Percentiles rank a stretch among this genome's conserved stretches.
phyloP scores from a whole-genome alignment of 2,888 invertebrate genomes.

The Conus canariensis region DNA sequence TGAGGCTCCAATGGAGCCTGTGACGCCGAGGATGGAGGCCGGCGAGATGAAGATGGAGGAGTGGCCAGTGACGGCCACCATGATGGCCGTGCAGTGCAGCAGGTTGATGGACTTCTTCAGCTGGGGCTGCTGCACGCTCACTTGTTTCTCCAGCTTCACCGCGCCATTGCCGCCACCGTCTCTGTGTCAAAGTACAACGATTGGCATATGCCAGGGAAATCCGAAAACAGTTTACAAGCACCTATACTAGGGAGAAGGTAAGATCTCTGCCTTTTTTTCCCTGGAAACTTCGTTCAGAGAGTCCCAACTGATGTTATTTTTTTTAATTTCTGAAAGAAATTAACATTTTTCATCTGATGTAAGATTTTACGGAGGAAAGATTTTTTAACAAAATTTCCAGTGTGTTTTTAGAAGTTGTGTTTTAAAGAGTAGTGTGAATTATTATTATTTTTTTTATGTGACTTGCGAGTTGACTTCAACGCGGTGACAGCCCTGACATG shows the following conservation, averaged over 20 bases:
- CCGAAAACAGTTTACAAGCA: background rate
- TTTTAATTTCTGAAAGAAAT: too few species aligned
- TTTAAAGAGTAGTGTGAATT: too few species aligned
- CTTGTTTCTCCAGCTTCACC: too few species aligned
- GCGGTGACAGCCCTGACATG: too few species aligned
- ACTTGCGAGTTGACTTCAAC: too few species aligned
- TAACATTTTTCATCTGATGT: too few species aligned
- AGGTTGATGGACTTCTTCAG: slow-evolving; percentile 70
- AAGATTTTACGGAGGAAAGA: too few species aligned
- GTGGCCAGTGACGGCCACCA: slow-evolving; percentile 71
- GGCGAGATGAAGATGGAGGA: slow-evolving; percentile 94
- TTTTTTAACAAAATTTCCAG: too few species aligned
- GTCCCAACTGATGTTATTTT: too few species aligned
- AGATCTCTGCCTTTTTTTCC: background rate
- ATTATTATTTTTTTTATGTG: too few species aligned
- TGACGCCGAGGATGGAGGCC: slow-evolving; percentile 90
- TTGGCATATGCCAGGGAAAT: background rate
- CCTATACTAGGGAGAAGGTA: background rate
- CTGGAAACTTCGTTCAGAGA: too few species aligned
- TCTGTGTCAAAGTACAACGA: background rate
- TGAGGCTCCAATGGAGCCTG: slow-evolving; percentile 95
- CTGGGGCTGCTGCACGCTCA: slow-evolving; percentile 18
- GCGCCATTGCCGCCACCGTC: background rate
- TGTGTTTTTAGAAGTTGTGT: too few species aligned
- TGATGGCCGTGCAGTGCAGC: slow-evolving; percentile 65